phyloP scores from a whole-genome alignment of 2,113 vertebrate species.

The Dromaius novaehollandiae region DNA sequence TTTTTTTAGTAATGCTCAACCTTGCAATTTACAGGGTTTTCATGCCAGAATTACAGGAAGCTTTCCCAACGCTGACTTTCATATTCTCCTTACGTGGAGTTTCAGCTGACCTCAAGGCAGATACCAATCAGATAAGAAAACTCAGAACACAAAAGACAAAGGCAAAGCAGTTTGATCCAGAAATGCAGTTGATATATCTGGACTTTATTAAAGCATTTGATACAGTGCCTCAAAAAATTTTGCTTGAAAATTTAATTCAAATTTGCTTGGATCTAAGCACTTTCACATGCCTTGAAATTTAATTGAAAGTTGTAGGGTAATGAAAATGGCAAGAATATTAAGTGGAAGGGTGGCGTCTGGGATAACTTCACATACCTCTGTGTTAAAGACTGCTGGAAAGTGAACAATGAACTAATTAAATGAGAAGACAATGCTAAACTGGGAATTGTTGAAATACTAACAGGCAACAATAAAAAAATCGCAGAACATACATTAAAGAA shows the following conservation, averaged over 20 bases:
- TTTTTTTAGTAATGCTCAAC: background rate
- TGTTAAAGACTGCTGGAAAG: background rate
- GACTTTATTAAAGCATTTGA: slow-evolving; percentile 48
- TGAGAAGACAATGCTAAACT: background rate
- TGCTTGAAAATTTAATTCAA: slow-evolving; percentile 23
- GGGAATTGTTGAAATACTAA: background rate
- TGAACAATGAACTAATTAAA: background rate
- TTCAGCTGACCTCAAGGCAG: slow-evolving; percentile 52
- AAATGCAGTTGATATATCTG: background rate
- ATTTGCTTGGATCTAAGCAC: background rate
- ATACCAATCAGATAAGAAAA: slow-evolving; percentile 39
- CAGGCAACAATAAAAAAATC: background rate
- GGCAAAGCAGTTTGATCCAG: background rate
- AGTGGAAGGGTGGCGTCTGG: background rate
- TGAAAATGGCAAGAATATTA: background rate
- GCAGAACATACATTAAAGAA: background rate
- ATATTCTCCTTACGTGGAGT: background rate
- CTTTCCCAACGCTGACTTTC: slow-evolving; percentile 3
- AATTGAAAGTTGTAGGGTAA: background rate
- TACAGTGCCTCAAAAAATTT: background rate
- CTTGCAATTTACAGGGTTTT: background rate
- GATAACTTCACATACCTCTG: background rate
- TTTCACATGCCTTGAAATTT: background rate
- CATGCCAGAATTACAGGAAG: slow-evolving; percentile 6
- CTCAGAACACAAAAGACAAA: background rate